Conservation (phyloP, 2,113 vertebrate species). For the Asarcornis scutulata region DNA sequence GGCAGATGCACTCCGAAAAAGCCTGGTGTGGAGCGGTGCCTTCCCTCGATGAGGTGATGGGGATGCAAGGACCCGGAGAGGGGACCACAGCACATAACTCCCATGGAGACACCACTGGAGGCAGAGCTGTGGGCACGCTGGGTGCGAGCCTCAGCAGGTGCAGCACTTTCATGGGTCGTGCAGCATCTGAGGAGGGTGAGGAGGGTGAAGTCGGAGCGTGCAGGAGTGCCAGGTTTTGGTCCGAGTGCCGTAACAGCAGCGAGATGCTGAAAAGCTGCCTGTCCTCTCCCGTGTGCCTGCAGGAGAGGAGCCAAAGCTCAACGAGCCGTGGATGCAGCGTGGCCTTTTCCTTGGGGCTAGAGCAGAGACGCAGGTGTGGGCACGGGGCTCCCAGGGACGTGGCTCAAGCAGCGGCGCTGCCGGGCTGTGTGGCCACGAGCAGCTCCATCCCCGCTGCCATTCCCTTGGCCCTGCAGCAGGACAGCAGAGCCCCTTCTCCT, state of each 20-base stretch:
- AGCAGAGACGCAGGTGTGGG: accelerated
- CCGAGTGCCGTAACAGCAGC: not conserved
- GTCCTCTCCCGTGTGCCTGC: not conserved
- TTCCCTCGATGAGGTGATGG: not conserved
- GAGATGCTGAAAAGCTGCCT: not conserved
- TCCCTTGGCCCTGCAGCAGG: not conserved
- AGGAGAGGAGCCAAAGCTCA: not conserved
- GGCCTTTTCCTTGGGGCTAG: accelerated
- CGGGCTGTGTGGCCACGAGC: not conserved
- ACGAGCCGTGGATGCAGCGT: accelerated
- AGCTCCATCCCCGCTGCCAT: not conserved
- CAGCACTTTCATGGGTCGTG: too few species aligned
- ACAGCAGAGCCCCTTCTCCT: not conserved
- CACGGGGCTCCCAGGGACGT: not conserved
- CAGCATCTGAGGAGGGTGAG: not conserved
- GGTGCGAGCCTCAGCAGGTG: not conserved
- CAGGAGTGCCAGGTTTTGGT: not conserved
- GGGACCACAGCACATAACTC: accelerated
- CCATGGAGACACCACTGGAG: not conserved
- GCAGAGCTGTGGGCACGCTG: not conserved
- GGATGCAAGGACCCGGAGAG: accelerated
- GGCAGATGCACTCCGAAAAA: not conserved
- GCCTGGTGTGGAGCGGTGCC: not conserved
- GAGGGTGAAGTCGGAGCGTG: accelerated
- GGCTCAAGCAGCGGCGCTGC: accelerated